Evolutionary conservation across 2,888 invertebrate species (phyloP).

Genomic region (Hydrotaea diabolus): DNA sequence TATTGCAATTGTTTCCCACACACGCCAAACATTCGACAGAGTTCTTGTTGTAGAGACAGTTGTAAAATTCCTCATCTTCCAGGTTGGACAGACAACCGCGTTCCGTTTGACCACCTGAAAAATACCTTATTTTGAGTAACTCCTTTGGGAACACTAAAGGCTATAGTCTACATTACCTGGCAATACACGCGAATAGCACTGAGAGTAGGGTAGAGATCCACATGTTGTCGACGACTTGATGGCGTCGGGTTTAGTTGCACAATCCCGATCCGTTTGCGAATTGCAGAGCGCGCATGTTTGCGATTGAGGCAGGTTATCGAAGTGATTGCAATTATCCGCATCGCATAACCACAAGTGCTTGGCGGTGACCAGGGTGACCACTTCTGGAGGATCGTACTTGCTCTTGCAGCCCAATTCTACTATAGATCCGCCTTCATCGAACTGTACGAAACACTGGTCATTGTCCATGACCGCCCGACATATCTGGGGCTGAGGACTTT

Average conservation of each 20-base stretch:
- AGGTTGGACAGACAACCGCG: conserved; percentile 75
- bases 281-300: conserved; percentile 73
- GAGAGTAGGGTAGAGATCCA: conserved; percentile 68
- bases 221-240: conserved; percentile 68
- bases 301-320: conserved; percentile 69
- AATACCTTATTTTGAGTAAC: neutral
- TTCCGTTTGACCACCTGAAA: conserved; percentile 75
- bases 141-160: too few relatives aligned
- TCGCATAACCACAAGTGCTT: conserved; percentile 75
- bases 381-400: conserved; percentile 72
- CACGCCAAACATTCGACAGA: conserved; percentile 72
- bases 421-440: conserved; percentile 69
- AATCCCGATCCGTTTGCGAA: conserved; percentile 72
- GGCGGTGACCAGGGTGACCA: conserved; percentile 62
- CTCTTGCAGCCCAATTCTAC: conserved; percentile 74
- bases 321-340: conserved; percentile 74
- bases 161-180: conserved; percentile 47
- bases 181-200: conserved; percentile 74
- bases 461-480: conserved; percentile 71
- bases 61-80: conserved; percentile 70
- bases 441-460: conserved; percentile 74
- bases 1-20: conserved; percentile 72
- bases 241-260: conserved; percentile 71
- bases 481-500: conserved; percentile 63
- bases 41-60: conserved; percentile 70